Conservation (phyloP, 2,888 invertebrate genomes). For the Agrotis ipsilon region DNA sequence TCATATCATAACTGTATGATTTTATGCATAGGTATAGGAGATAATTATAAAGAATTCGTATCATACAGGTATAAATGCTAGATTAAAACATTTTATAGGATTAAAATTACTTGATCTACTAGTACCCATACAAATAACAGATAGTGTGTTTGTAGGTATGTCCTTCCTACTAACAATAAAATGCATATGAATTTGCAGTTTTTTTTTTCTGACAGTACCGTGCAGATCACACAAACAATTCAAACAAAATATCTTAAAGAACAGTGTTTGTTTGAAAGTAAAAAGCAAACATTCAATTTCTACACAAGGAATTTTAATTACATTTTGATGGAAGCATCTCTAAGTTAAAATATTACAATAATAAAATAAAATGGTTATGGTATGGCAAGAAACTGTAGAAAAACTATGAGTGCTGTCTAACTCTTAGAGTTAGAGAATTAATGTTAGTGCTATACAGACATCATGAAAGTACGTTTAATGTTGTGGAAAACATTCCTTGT, state of each 20-base stretch:
- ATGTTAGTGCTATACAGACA: conserved; percentile 10
- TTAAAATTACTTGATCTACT: conserved; percentile 20
- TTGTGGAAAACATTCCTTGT: conserved; percentile 42
- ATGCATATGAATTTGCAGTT: background rate
- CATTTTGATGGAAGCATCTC: background rate
- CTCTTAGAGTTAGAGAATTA: background rate
- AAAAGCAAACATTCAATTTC: background rate
- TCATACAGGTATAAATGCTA: conserved; percentile 13
- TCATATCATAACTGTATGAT: conserved; percentile 23
- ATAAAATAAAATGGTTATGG: background rate
- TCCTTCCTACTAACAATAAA: background rate
- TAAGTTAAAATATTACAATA: background rate
- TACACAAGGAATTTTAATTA: background rate
- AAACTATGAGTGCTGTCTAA: background rate
- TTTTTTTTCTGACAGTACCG: no score
- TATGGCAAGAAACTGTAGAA: background rate
- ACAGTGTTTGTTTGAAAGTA: background rate
- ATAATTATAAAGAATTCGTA: no score
- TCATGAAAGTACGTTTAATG: conserved; percentile 47
- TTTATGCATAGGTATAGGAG: background rate
- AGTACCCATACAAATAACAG: no score
- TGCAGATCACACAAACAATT: no score
- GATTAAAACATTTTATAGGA: no score
- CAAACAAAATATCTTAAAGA: no score
- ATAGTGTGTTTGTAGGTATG: background rate